Conservation (phyloP, 2,797 vertebrate species). For the Channa striata region DNA sequence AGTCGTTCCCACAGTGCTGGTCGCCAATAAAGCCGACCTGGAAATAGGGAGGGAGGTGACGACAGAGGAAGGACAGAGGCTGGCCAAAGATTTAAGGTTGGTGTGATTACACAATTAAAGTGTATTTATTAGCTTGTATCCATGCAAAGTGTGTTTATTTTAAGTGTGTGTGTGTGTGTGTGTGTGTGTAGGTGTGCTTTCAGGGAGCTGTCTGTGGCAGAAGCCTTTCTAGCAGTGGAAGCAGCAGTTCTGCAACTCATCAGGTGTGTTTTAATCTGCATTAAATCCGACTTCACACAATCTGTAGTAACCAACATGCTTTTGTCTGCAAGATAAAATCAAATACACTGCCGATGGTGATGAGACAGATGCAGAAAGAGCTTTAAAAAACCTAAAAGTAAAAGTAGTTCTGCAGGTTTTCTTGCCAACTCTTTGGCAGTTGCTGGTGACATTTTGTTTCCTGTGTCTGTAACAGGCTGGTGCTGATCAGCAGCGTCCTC, state of each 20-base stretch:
- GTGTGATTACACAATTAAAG: conserved; percentile 1
- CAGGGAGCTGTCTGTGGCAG: conserved; percentile 83
- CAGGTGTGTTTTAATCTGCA: conserved; percentile 50
- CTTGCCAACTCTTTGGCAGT: too few species aligned
- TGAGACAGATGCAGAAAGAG: too few species aligned
- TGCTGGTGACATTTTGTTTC: not conserved
- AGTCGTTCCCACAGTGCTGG: conserved; percentile 82
- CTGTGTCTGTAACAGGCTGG: conserved; percentile 64
- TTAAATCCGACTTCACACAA: not conserved
- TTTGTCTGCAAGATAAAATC: too few species aligned
- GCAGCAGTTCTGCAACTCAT: conserved; percentile 76
- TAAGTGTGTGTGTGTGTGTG: conserved; percentile 19
- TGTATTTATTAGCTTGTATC: not conserved
- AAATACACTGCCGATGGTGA: too few species aligned
- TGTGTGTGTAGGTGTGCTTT: conserved; percentile 75
- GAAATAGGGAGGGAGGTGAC: conserved; percentile 82
- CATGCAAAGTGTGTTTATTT: not conserved
- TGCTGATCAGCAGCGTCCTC: conserved; percentile 77
- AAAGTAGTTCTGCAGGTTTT: too few species aligned
- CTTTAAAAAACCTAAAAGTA: too few species aligned
- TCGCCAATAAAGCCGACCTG: conserved; percentile 84
- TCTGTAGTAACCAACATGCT: too few species aligned
- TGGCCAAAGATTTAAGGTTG: conserved; percentile 82
- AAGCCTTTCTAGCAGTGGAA: conserved; percentile 74
- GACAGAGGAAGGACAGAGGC: conserved; percentile 80